Evolutionary conservation across 2,797 vertebrate genomes (phyloP).

Genomic region (Macropus fuliginosus): DNA sequence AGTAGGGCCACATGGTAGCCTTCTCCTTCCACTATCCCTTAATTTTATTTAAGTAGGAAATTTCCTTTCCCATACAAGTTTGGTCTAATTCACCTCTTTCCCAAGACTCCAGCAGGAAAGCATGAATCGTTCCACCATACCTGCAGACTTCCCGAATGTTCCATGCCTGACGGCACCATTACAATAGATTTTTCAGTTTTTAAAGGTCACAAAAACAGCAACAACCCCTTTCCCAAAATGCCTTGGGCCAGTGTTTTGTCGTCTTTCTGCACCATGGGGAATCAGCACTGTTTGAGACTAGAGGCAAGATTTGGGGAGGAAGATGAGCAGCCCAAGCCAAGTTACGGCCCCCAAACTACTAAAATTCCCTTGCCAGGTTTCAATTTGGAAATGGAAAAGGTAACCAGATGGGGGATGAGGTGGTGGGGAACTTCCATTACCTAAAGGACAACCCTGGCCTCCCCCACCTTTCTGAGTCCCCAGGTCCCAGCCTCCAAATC

Average conservation of each 20-base stretch:
- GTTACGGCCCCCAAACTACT: conserved; percentile 57
- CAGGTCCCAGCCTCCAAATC: not conserved
- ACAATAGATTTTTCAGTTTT: not conserved
- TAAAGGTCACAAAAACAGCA: not conserved
- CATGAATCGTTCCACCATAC: not conserved
- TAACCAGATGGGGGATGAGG: not conserved
- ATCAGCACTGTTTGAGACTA: not conserved
- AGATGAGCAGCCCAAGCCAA: not conserved
- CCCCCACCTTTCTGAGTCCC: fast-evolving
- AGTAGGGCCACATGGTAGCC: fast-evolving
- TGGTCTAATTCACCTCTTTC: not conserved
- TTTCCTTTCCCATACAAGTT: not conserved
- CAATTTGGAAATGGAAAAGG: conserved; percentile 20
- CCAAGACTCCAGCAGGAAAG: not conserved
- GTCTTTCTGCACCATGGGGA: not conserved
- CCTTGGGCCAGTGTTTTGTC: not conserved
- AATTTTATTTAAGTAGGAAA: not conserved
- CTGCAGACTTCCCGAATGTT: not conserved
- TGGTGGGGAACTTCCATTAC: conserved; percentile 39
- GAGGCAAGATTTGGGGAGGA: conserved; percentile 29
- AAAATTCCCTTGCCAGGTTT: conserved; percentile 54
- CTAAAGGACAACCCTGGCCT: fast-evolving
- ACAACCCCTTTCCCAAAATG: not conserved
- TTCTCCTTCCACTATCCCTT: not conserved
- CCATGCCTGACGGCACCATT: not conserved